Evolutionary conservation across 2,888 invertebrate genomes (phyloP), one percentile per base, ranked within the genome.

Genomic region (Syrista parreyssii): DNA sequence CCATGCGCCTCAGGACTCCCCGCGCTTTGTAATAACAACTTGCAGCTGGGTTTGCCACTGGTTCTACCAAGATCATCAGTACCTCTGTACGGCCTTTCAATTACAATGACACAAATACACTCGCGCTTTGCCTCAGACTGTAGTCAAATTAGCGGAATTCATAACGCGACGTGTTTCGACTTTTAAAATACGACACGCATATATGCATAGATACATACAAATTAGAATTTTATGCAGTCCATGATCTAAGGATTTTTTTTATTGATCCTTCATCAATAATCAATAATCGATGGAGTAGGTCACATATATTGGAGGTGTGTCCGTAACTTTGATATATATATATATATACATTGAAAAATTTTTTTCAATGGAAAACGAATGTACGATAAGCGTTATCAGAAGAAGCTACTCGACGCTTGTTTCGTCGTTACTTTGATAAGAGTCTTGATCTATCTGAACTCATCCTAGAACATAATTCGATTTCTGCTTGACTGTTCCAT

Each of bases 1-100:
- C 73, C 81, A 80, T 82, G 82, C 83, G 82, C 82, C 6, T 55
- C 15, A 23, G 55, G 80, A 68, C 33, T 31, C 77, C 76, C 55
- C 68, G 73, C 15, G 68, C 31, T 36, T 30, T 32, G 71, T 32
- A 32, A 55, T 55, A 55, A 1, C 55, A 23, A 9, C 23, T 55
- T 55, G 55, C 55, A 23, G 23, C 55, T 6, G 55, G 23, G 23
- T 55, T 55, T 55, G 23, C 2, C 23, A 23, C 23, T 55, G 55
- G 9, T 23, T 55, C 55, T 55, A 55, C 23, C 23, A 55, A 23
- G 9, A 9, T 55, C 55, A 55, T 23, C 55, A 55, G 15, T 55
- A 55, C 9, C 55, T 23, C 23, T 55, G 9, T 55, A 23, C 6
- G 55, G 9, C 55, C 23, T 55, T 2, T 55, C 55, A 55, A 55